Base-by-base conservation (phyloP, 1,140 invertebrate species). In the Temnothorax curvispinosus region DNA sequence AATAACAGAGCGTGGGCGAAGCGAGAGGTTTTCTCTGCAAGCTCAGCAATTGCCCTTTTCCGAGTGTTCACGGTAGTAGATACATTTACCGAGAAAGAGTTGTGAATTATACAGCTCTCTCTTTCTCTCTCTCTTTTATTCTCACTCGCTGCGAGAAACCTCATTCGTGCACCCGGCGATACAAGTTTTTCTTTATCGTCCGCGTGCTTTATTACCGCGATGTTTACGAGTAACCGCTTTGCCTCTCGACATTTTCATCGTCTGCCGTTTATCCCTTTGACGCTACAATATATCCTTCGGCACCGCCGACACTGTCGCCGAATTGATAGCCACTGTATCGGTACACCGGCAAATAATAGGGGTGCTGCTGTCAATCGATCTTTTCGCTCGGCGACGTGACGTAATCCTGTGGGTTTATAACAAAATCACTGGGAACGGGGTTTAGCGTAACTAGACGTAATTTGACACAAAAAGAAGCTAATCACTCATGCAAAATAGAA, bases 111-210 rank as follows among this genome's bases (percentile, higher is more conserved):
- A 75, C 32, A 62, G 41, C 54, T 47, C n/a, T 41, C 38, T 35
- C 18, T 21, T 0, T n/a, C 54, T 35, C 18, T 21, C 1, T n/a
- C 54, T 47, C 52, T 32, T 27, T 27, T 27, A 27, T 13, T 47
- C 15, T 76, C 6, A 2, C 11, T 77, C 13, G 9, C 13, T 77
- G 18, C 21, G 64, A 58, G 18, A 81, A 81, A 81, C 21, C 50
- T 81, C 41, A 69, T 67, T 86, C 77, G 18, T 67, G 60, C n/a
- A 65, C 15, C 52, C 52, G 21, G 35, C 80, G 56, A 62, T 84
- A 75, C 69, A 60, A 84, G 80, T 75, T 84, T 75, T 84, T 84
- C 69, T 75, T 84, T 75, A 84, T 84, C 80, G n/a, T 38, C 41
- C 80, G 69, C 27, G 54, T 84, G 32, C 71, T 84, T 84, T 84